Percentiles rank a stretch among this genome's conserved stretches.
These are phyloP conservation scores for Cynopterus sphinx DNA, from an alignment of 2,797 vertebrate species.

Conservation along the genomic window DNA sequence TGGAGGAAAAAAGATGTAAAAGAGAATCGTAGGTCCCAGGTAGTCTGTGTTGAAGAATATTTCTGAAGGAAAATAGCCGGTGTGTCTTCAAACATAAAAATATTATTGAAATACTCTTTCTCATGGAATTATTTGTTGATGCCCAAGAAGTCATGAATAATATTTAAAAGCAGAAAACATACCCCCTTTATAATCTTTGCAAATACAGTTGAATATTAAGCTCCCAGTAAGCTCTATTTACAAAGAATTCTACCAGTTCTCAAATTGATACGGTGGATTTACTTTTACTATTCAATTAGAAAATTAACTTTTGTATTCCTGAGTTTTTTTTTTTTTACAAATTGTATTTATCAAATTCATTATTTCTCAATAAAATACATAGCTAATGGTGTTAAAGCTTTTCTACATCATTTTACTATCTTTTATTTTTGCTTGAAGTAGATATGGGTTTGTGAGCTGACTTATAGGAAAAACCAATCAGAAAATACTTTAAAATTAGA, in stretches of 20 bases:
- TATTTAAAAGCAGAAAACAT: slow-evolving; percentile 55
- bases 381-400: slow-evolving; percentile 35
- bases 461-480: slow-evolving; percentile 1
- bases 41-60: not conserved
- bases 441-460: not conserved
- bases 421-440: slow-evolving; percentile 56
- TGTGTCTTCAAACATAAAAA: slow-evolving; percentile 18
- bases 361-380: slow-evolving; percentile 57
- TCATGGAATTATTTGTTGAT: slow-evolving; percentile 31
- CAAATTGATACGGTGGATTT: slow-evolving; percentile 55
- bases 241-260: slow-evolving; percentile 51
- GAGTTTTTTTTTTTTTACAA: not conserved
- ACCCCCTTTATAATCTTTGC: slow-evolving; percentile 46
- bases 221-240: slow-evolving; percentile 56
- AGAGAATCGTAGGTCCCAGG: not conserved
- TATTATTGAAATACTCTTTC: not conserved
- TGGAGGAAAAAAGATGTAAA: not conserved
- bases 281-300: slow-evolving; percentile 40
- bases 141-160: slow-evolving; percentile 36
- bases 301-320: slow-evolving; percentile 53
- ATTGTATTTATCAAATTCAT: slow-evolving; percentile 54
- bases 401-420: not conserved
- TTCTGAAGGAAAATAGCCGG: not conserved
- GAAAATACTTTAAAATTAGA: slow-evolving; percentile 48
- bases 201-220: slow-evolving; percentile 63